Conservation (phyloP, 2,797 vertebrate species). For the Forpus xanthops region DNA sequence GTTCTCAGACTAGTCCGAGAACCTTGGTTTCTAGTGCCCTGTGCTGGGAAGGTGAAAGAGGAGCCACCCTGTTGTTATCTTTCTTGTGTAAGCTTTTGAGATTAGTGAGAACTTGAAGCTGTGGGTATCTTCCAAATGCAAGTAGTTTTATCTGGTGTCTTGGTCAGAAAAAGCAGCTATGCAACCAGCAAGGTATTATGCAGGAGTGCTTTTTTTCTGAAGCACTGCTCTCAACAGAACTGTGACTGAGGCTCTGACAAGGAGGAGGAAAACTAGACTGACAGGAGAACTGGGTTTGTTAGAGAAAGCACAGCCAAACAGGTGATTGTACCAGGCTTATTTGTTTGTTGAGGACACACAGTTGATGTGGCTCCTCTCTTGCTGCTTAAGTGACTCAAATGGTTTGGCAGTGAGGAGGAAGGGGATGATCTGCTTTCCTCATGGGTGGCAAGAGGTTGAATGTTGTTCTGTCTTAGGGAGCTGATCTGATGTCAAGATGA, state of each 20-base stretch:
- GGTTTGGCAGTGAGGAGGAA: neutral
- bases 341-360: neutral
- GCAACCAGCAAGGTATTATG: neutral
- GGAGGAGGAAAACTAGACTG: neutral
- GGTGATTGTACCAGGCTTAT: neutral
- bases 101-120: neutral
- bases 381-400: neutral
- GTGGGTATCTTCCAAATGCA: neutral
- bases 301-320: neutral
- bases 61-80: neutral
- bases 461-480: neutral
- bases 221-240: neutral
- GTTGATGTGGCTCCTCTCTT: neutral
- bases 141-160: neutral
- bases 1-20: rapidly evolving
- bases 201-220: neutral
- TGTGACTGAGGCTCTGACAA: neutral
- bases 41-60: neutral
- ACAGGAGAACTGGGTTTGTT: neutral
- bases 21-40: neutral
- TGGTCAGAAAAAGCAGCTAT: neutral
- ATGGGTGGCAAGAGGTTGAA: neutral
- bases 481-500: neutral
- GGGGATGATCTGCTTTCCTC: neutral
- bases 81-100: neutral